Evolutionary conservation across 2,888 invertebrate species (phyloP).

Genomic region (Lypha dubia): DNA sequence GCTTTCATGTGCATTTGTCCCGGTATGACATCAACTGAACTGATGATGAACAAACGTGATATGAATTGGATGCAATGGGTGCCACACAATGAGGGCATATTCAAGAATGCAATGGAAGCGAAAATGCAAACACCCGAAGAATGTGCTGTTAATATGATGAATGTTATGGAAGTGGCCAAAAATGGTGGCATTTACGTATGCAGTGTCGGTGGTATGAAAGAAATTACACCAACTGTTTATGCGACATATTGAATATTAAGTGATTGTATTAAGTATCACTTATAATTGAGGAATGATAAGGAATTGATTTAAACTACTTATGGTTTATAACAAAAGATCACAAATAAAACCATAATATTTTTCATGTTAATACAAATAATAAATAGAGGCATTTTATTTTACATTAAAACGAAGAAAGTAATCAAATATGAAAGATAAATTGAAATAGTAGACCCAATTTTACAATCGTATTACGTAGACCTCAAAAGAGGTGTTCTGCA

Average conservation of each 20-base stretch:
- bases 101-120: conserved; percentile 76
- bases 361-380: too few relatives aligned
- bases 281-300: not conserved
- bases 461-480: too few relatives aligned
- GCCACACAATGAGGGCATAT: conserved; percentile 76
- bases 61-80: conserved; percentile 77
- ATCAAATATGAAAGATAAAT: too few relatives aligned
- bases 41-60: conserved; percentile 80
- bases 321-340: too few relatives aligned
- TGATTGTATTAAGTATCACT: not conserved
- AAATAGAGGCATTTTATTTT: too few relatives aligned
- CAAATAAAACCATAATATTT: too few relatives aligned
- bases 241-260: conserved; percentile 75
- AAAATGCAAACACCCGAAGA: conserved; percentile 80
- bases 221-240: conserved; percentile 77
- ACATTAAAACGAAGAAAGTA: too few relatives aligned
- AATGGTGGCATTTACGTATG: conserved; percentile 81
- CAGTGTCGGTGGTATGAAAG: conserved; percentile 79
- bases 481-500: too few relatives aligned
- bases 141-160: conserved; percentile 78
- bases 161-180: conserved; percentile 79
- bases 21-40: conserved; percentile 79
- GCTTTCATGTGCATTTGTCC: conserved; percentile 80
- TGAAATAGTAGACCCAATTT: too few relatives aligned
- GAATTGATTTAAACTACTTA: not conserved